Evolutionary conservation across 2,113 vertebrate species (phyloP).

Genomic region (Peromyscus maniculatus): DNA sequence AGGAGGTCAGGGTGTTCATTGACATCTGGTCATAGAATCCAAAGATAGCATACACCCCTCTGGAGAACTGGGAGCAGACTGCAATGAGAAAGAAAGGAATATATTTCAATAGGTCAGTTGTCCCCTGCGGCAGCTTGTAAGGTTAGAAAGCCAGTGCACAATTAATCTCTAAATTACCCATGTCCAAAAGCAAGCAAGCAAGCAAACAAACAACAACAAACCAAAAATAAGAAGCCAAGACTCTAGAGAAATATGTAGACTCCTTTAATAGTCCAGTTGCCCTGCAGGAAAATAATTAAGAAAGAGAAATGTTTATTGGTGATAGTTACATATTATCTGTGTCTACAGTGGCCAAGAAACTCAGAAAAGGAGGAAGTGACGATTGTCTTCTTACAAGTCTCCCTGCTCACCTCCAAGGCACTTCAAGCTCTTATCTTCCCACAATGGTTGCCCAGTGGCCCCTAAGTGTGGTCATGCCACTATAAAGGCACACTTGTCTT

Average conservation of each 20-base stretch:
- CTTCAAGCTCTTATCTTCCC: neutral
- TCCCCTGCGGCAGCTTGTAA: neutral
- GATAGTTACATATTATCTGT: neutral
- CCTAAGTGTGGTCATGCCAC: neutral
- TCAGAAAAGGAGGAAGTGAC: conserved; percentile 14
- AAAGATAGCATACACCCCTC: conserved; percentile 98
- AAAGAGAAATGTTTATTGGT: conserved; percentile 5
- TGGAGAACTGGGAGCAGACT: conserved; percentile 99
- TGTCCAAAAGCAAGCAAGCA: neutral
- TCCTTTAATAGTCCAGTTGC: neutral
- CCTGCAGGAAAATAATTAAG: neutral
- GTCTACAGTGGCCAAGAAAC: conserved; percentile 25
- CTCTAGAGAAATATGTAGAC: conserved; percentile 19
- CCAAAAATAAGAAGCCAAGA: neutral
- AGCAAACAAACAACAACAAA: neutral
- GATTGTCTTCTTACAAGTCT: neutral
- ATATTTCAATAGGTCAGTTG: conserved; percentile 73
- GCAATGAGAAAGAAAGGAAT: conserved; percentile 81
- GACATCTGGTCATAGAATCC: conserved; percentile 99
- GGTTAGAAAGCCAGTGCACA: conserved; percentile 2
- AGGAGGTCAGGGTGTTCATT: conserved; percentile 98
- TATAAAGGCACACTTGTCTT: conserved; percentile 24
- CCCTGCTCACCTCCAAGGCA: neutral
- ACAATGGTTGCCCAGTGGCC: neutral
- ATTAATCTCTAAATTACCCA: conserved; percentile 48